These are phyloP conservation scores for Agelastica alni DNA, from an alignment of 2,888 invertebrate genomes.

Conservation along the genomic window DNA sequence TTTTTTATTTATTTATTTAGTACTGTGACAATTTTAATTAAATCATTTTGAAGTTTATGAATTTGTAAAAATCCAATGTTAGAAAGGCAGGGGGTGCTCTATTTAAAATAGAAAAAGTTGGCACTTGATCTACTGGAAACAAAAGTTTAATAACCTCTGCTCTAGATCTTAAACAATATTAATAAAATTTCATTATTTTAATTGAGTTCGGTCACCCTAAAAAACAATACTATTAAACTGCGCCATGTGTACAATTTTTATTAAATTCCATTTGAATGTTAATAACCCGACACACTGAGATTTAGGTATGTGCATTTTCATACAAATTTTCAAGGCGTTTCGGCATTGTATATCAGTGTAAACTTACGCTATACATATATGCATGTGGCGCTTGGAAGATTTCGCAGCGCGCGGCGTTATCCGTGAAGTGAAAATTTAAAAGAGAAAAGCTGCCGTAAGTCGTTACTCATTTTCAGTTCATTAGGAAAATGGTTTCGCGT, in stretches of 20 bases:
- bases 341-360: constrained; percentile 4
- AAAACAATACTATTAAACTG: neutral
- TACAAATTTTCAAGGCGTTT: constrained; percentile 1
- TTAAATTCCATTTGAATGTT: constrained; percentile 5
- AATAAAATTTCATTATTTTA: too few species aligned
- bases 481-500: constrained; percentile 35
- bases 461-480: constrained; percentile 36
- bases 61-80: too few species aligned
- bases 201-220: too few species aligned
- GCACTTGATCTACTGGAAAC: too few species aligned
- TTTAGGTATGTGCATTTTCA: constrained; percentile 6
- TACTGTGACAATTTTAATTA: too few species aligned
- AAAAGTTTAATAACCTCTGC: too few species aligned
- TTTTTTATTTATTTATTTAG: too few species aligned
- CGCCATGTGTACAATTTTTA: neutral
- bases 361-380: constrained; percentile 14
- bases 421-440: constrained; percentile 24
- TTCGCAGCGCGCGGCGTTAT: neutral
- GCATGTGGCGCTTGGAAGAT: constrained; percentile 1
- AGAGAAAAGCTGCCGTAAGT: constrained; percentile 22
- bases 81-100: too few species aligned
- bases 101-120: too few species aligned
- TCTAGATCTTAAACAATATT: too few species aligned
- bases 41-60: too few species aligned
- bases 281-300: constrained; percentile 1